phyloP scores from a whole-genome alignment of 2,888 invertebrate species.

The Athalia rosae region DNA sequence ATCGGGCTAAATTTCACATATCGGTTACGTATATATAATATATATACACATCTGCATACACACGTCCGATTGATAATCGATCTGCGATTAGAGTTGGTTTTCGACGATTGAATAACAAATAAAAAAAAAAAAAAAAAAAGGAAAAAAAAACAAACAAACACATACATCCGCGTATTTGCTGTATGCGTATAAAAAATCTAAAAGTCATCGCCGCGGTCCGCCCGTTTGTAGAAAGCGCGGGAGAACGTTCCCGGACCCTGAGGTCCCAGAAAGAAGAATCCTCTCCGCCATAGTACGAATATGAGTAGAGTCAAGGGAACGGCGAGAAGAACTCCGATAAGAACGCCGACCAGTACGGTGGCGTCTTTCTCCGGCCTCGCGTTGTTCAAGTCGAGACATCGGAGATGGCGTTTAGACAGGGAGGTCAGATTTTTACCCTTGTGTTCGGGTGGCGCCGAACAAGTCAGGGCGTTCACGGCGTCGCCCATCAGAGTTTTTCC shows the following conservation, averaged over 20 bases:
- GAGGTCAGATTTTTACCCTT: constrained; percentile 77
- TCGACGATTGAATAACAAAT: too few species aligned
- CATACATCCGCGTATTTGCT: background rate
- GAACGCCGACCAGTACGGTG: constrained; percentile 80
- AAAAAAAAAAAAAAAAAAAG: too few species aligned
- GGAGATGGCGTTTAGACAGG: constrained; percentile 77
- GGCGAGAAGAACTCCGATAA: constrained; percentile 81
- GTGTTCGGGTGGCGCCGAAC: constrained; percentile 81
- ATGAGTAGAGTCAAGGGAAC: constrained; percentile 80
- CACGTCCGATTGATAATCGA: too few species aligned
- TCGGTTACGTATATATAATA: too few species aligned
- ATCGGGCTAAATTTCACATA: too few species aligned
- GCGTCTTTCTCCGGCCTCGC: constrained; percentile 82
- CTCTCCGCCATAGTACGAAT: constrained; percentile 79
- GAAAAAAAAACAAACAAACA: background rate
- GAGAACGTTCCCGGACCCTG: constrained; percentile 79
- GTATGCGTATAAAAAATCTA: constrained; percentile 16
- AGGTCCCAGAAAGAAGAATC: constrained; percentile 79
- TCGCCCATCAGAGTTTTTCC: constrained; percentile 60
- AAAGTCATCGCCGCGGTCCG: constrained; percentile 76
- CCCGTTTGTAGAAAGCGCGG: constrained; percentile 83
- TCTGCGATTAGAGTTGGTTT: too few species aligned
- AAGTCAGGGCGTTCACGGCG: constrained; percentile 72
- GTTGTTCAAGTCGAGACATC: constrained; percentile 81
- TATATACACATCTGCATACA: too few species aligned